phyloP scores from a whole-genome alignment of 2,888 invertebrate species.

The Torymus tubicola region DNA sequence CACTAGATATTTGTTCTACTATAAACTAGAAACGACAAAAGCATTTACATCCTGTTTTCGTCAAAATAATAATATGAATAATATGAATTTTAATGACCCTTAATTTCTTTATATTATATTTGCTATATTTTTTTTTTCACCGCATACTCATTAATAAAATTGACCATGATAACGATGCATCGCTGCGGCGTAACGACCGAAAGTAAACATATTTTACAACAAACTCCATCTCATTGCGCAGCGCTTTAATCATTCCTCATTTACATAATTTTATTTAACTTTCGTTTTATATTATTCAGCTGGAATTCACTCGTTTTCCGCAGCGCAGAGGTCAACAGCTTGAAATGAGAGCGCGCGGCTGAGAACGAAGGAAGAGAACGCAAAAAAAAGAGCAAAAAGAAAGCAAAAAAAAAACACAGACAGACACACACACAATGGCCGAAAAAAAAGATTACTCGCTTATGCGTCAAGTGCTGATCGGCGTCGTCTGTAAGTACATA shows the following conservation, averaged over 20 bases:
- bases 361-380: background rate
- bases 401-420: background rate
- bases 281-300: background rate
- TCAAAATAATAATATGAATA: too few relatives aligned
- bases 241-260: background rate
- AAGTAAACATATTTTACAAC: background rate
- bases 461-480: conserved; percentile 71
- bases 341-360: conserved; percentile 38
- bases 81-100: too few relatives aligned
- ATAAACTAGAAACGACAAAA: too few relatives aligned
- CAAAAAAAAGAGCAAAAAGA: background rate
- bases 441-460: conserved; percentile 66
- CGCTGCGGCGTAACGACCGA: background rate
- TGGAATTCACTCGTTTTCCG: background rate
- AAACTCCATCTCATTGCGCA: background rate
- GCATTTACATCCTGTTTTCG: too few relatives aligned
- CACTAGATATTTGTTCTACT: too few relatives aligned
- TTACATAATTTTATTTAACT: background rate
- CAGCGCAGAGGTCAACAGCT: conserved; percentile 20
- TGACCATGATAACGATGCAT: background rate
- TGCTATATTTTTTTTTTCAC: too few relatives aligned
- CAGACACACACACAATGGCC: too few relatives aligned
- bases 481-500: conserved; percentile 69
- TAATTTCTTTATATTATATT: too few relatives aligned
- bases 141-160: too few relatives aligned